Base-by-base conservation (phyloP, 2,888 invertebrate genomes). In the Petrolisthes cinctipes region DNA sequence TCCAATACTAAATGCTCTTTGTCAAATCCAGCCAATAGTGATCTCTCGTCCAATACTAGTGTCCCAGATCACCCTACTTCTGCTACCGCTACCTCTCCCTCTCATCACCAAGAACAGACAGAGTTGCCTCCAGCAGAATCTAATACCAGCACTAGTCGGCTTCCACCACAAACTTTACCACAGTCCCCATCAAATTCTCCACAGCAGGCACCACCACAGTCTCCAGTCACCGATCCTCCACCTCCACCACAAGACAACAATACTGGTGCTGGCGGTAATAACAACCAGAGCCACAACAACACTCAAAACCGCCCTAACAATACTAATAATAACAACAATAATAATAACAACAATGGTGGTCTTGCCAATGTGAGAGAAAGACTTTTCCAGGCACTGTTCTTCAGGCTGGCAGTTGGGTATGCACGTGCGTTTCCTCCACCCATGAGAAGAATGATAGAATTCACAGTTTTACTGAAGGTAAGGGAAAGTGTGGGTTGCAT, bases 381-480 rank as follows among this genome's bases (percentile, higher is more conserved):
- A 91, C 94, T 99, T 85, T 99, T 99, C 93, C 97, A 98, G 93
- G 98, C 98, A 17, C 94, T 99, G 91, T 98, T 99, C 93, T 96
- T 98, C 92, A 96, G 97, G 93, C 96, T 97, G 91, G 97, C 99
- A 4, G 93, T 99, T 92, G 95, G 96, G 37, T 99, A 99, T 93
- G 98, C 98, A 75, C 95, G 97, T 92, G 95, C 96, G 85, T 96
- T 99, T 93, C 98, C 93, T 4, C 89, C 93, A 92, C 92, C 92
- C 56, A 92, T 93, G 85, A 91, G 94, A 89, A 92, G 93, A 86
- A 87, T 93, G 20, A 92, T 94, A 84, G 94, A 94, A 92, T 93
- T 94, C 91, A 91, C 93, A 51, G 92, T 94, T 68, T 92, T 94
- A 23, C 91, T 93, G 76, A 96, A 96, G 94, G 96, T 96, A 87